Evolutionary conservation across 2,888 invertebrate species (phyloP), one percentile per base, ranked within the genome.

Genomic region (Papilio gigon): DNA sequence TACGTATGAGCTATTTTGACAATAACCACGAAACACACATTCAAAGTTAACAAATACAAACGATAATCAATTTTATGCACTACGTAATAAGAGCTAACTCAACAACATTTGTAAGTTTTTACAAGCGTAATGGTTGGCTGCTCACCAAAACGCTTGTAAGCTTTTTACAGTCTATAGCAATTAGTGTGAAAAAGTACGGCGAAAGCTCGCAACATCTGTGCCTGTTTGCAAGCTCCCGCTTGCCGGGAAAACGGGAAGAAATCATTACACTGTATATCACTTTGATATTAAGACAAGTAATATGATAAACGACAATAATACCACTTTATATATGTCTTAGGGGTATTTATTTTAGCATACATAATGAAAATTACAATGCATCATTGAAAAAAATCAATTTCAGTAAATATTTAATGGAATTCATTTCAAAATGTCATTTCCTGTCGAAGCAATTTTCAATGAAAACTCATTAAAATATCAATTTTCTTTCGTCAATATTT

Each of bases 161-260:
- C 76, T 71, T 74, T 73, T 72, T 70, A 68, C 76, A 71, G 71
- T 71, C 73, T 71, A 71, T 63, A 70, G 77, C 76, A 78, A 79
- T 80, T 80, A 78, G 73, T 68, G 77, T 75, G 76, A 74, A 78
- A 76, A 79, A 78, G 74, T 76, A 72, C 74, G 65, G 73, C 71
- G 70, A 70, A 69, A 70, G 68, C 68, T 71, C 35, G 75, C 71
- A 73, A 71, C 75, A 76, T 76, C 74, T 74, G 74, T 47, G 70
- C 27, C 71, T 69, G 65, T 62, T 33, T 68, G 62, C 35, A 27
- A 14, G 20, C n/a, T n/a, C n/a, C n/a, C n/a, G n/a, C n/a, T n/a
- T n/a, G n/a, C n/a, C 59, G 64, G 47, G 64, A 22, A 67, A 63
- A 60, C 20, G 59, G 37, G 35, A n/a, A 22, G 58, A 17, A 22